These are phyloP conservation scores for Microplitis deprimator DNA, from an alignment of 2,888 invertebrate species.

Conservation along the genomic window DNA sequence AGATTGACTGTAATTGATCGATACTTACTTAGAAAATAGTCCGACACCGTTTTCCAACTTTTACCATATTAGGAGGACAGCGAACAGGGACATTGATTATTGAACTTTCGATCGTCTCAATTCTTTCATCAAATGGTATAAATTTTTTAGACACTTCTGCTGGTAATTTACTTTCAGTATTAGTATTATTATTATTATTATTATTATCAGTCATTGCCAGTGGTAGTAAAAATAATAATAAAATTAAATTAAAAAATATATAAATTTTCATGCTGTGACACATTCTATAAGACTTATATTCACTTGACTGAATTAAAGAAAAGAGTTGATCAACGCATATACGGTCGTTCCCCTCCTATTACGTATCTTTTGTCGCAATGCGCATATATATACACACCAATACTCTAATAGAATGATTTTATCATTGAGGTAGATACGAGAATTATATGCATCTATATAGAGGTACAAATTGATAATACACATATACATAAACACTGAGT, in stretches of 20 bases:
- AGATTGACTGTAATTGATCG: neutral
- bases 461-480: neutral
- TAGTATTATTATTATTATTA: neutral
- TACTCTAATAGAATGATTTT: neutral
- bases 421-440: neutral
- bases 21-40: conserved; percentile 59
- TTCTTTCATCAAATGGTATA: conserved; percentile 50
- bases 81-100: conserved; percentile 62
- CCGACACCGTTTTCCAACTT: conserved; percentile 62
- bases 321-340: neutral
- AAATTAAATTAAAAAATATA: neutral
- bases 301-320: conserved; percentile 1
- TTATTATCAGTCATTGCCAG: conserved; percentile 1
- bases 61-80: conserved; percentile 59
- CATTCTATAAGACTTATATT: neutral
- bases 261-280: conserved; percentile 11
- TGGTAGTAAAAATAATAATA: conserved; percentile 12
- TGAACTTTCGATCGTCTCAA: conserved; percentile 51
- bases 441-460: neutral
- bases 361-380: neutral
- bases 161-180: conserved; percentile 7
- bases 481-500: neutral
- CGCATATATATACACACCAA: neutral
- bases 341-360: neutral
- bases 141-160: conserved; percentile 46